Percentiles rank a stretch among this genome's conserved stretches.
phyloP scores from a whole-genome alignment of 1,140 invertebrate genomes.

The Drosophila truncata region DNA sequence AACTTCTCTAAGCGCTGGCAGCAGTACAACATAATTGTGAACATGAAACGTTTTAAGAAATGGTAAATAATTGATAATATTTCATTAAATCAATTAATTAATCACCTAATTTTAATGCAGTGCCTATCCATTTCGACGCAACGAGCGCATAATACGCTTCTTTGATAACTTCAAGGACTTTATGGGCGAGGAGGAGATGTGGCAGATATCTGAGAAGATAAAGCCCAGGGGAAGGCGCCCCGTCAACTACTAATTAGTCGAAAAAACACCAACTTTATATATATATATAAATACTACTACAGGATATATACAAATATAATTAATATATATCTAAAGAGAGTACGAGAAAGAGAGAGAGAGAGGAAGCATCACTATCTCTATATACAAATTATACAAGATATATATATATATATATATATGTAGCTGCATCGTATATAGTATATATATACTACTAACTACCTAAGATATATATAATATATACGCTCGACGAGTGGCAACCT shows the following conservation, averaged over 20 bases:
- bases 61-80: slow-evolving; percentile 88
- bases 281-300: slow-evolving; percentile 44
- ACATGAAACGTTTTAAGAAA: slow-evolving; percentile 98
- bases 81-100: slow-evolving; percentile 33
- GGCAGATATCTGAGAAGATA: slow-evolving; percentile 98
- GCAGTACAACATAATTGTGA: slow-evolving; percentile 98
- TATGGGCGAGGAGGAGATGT: slow-evolving; percentile 98
- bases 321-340: slow-evolving; percentile 19
- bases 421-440: slow-evolving; percentile 26
- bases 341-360: background rate
- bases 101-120: slow-evolving; percentile 62
- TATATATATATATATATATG: no score
- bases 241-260: slow-evolving; percentile 74
- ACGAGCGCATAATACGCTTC: slow-evolving; percentile 96
- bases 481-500: slow-evolving; percentile 29
- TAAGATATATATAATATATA: slow-evolving; percentile 39
- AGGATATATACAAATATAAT: slow-evolving; percentile 25
- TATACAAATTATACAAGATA: slow-evolving; percentile 36
- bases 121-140: slow-evolving; percentile 94
- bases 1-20: slow-evolving; percentile 99
- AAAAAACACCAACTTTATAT: slow-evolving; percentile 57
- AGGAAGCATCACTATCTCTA: slow-evolving; percentile 48
- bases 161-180: slow-evolving; percentile 99
- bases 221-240: slow-evolving; percentile 91
- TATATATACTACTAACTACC: slow-evolving; percentile 1